Evolutionary conservation across 2,888 invertebrate genomes (phyloP).

Genomic region (Rhagophthalmus giganteus): DNA sequence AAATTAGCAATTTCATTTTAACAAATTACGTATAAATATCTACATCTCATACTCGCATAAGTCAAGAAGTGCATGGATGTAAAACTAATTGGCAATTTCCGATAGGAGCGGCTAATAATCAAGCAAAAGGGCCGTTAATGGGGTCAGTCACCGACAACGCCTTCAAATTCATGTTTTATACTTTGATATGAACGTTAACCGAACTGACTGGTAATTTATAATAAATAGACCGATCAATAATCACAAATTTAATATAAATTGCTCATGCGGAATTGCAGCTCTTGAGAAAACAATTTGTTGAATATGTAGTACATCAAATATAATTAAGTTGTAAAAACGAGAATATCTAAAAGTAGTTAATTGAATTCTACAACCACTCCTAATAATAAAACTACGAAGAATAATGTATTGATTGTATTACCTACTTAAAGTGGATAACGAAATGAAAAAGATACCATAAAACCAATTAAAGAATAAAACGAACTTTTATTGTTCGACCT

Average conservation of each 20-base stretch:
- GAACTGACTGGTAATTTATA: slow-evolving; percentile 8
- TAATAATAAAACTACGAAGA: no score
- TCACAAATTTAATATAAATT: slow-evolving; percentile 5
- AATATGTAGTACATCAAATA: no score
- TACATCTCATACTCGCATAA: slow-evolving; percentile 7
- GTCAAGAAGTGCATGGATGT: slow-evolving; percentile 32
- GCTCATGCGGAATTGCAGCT: slow-evolving; percentile 6
- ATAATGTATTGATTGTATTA: no score
- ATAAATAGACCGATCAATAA: slow-evolving; percentile 9
- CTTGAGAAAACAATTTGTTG: no score
- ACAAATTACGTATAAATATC: background rate
- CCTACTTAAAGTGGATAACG: no score
- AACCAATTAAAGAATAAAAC: no score
- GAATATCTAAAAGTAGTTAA: no score
- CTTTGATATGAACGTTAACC: slow-evolving; percentile 6
- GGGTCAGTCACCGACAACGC: slow-evolving; percentile 38
- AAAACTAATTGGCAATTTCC: slow-evolving; percentile 49
- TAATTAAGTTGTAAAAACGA: no score
- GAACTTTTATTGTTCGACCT: no score
- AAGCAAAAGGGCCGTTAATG: slow-evolving; percentile 38
- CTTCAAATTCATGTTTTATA: slow-evolving; percentile 15
- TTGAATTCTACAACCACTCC: no score
- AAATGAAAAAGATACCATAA: no score
- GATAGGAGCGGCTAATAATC: slow-evolving; percentile 47
- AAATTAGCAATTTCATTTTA: background rate